Percentiles rank a stretch among this genome's conserved stretches.
Evolutionary conservation across 2,113 vertebrate species (phyloP).

Genomic region (Stigmatopora nigra): DNA sequence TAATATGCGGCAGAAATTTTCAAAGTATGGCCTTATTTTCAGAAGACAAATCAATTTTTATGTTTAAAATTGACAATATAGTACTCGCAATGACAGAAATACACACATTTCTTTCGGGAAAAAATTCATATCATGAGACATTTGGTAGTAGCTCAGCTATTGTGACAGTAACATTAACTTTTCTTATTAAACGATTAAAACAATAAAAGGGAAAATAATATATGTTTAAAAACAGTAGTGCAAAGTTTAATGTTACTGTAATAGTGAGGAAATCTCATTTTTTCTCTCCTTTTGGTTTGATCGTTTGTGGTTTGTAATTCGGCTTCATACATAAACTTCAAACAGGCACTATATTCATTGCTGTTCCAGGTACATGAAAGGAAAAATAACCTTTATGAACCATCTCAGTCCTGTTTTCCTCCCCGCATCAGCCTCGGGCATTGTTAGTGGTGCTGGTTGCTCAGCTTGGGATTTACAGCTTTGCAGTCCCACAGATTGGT

Average conservation of each 20-base stretch:
- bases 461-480: conserved; percentile 64
- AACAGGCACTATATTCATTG: conserved; percentile 7
- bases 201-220: not conserved
- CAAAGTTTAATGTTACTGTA: not conserved
- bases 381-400: conserved; percentile 42
- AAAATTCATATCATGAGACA: too few relatives aligned
- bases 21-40: too few relatives aligned
- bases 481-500: conserved; percentile 64
- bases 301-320: not conserved
- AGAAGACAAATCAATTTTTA: too few relatives aligned
- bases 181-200: too few relatives aligned
- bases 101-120: too few relatives aligned
- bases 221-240: not conserved
- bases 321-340: not conserved
- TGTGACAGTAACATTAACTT: too few relatives aligned
- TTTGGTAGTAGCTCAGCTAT: too few relatives aligned
- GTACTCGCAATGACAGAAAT: too few relatives aligned
- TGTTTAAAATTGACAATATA: too few relatives aligned
- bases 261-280: not conserved
- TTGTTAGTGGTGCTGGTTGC: conserved; percentile 52
- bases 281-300: not conserved
- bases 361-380: conserved; percentile 21
- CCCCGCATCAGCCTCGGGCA: conserved; percentile 46
- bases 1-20: too few relatives aligned
- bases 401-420: conserved; percentile 24